A percentile compares a stretch with the other conserved stretches of the same genome.
phyloP scores from a whole-genome alignment of 2,113 vertebrate species.

The Pseudorasbora parva region DNA sequence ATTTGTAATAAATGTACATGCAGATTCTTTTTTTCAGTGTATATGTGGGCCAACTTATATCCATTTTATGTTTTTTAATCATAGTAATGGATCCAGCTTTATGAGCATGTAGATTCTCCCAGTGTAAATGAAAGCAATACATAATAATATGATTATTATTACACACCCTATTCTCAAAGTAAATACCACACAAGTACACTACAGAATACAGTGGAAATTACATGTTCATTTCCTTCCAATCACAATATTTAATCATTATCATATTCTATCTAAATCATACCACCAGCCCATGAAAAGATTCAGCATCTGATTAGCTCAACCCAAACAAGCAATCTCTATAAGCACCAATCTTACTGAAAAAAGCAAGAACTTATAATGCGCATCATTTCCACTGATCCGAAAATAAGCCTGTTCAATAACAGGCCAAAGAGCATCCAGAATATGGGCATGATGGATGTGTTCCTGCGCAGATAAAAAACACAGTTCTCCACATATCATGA shows the following conservation, averaged over 20 bases:
- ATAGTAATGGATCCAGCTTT: constrained; percentile 37
- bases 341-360: constrained; percentile 30
- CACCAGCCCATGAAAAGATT: not conserved
- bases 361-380: constrained; percentile 25
- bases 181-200: not conserved
- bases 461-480: constrained; percentile 7
- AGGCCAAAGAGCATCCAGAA: constrained; percentile 40
- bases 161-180: not conserved
- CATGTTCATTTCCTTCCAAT: not conserved
- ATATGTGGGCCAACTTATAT: not conserved
- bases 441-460: not conserved
- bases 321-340: not conserved
- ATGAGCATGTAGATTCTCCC: constrained; percentile 24
- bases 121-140: constrained; percentile 29
- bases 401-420: constrained; percentile 44
- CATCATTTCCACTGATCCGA: constrained; percentile 25
- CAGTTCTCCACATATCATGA: not conserved
- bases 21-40: too few relatives aligned
- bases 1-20: too few relatives aligned
- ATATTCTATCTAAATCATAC: not conserved
- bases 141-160: constrained; percentile 20
- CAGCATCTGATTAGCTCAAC: not conserved
- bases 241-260: not conserved
- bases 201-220: not conserved
- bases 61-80: constrained; percentile 12